phyloP scores from a whole-genome alignment of 2,113 vertebrate genomes.

The Haliaeetus leucogaster region DNA sequence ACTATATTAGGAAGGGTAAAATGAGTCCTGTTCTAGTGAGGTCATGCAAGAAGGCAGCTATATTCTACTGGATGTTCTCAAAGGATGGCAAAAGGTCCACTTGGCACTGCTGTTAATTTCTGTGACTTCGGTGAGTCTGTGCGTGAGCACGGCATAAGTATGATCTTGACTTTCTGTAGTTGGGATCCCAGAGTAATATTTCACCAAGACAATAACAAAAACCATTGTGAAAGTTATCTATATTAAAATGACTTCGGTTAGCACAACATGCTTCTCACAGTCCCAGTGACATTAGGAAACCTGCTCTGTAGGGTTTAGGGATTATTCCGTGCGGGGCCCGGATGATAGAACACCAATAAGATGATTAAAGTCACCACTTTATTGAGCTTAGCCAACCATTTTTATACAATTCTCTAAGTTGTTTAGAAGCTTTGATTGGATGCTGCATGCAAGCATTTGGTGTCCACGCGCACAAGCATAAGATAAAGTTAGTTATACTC shows the following conservation, averaged over 20 bases:
- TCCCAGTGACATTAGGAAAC: neutral
- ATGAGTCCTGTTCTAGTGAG: neutral
- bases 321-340: no score
- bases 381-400: no score
- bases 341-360: no score
- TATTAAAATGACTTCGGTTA: neutral
- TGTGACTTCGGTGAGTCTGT: neutral
- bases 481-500: no score
- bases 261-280: rapidly evolving
- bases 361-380: no score
- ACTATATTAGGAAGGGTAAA: neutral
- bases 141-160: neutral
- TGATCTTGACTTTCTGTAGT: neutral
- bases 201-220: neutral
- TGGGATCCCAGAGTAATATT: neutral
- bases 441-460: no score
- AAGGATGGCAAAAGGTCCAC: neutral
- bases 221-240: rapidly evolving
- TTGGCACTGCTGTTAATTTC: neutral
- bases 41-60: neutral
- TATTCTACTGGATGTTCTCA: neutral
- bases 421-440: no score
- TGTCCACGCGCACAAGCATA: no score
- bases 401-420: no score
- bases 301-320: neutral